Percentiles rank a stretch among this genome's conserved stretches.
phyloP scores from a whole-genome alignment of 1,140 invertebrate species.

The Ganaspis sp. region DNA sequence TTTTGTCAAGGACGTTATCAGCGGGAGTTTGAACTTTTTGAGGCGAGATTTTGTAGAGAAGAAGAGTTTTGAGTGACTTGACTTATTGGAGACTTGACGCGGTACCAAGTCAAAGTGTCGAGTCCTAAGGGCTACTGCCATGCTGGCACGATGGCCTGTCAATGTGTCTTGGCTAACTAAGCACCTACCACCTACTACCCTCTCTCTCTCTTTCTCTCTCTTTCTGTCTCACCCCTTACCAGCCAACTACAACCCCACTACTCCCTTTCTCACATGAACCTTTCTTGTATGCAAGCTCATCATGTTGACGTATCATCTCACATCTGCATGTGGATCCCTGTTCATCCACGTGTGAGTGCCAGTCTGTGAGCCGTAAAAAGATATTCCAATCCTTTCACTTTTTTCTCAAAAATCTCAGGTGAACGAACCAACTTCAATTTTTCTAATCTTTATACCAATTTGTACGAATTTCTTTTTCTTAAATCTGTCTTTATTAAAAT shows the following conservation, averaged over 20 bases:
- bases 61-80: neutral
- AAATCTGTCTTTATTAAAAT: no score
- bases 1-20: no score
- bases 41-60: neutral
- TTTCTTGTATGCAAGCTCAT: constrained; percentile 39
- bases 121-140: constrained; percentile 56
- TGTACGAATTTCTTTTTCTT: no score
- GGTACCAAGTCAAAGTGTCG: constrained; percentile 38
- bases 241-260: constrained; percentile 58
- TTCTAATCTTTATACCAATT: no score
- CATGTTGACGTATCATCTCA: constrained; percentile 29
- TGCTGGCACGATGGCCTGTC: constrained; percentile 66
- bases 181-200: constrained; percentile 68
- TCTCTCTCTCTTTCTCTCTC: constrained; percentile 58
- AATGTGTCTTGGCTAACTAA: constrained; percentile 72
- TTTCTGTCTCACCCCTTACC: constrained; percentile 63
- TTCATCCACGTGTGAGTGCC: neutral
- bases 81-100: constrained; percentile 7
- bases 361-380: constrained; percentile 1
- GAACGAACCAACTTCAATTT: neutral
- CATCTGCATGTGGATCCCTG: constrained; percentile 34
- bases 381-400: neutral
- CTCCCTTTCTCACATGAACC: constrained; percentile 48
- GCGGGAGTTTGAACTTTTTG: neutral
- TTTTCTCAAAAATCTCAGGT: neutral